These are phyloP conservation scores for Uria aalge DNA, from an alignment of 2,113 vertebrate species.

Conservation along the genomic window DNA sequence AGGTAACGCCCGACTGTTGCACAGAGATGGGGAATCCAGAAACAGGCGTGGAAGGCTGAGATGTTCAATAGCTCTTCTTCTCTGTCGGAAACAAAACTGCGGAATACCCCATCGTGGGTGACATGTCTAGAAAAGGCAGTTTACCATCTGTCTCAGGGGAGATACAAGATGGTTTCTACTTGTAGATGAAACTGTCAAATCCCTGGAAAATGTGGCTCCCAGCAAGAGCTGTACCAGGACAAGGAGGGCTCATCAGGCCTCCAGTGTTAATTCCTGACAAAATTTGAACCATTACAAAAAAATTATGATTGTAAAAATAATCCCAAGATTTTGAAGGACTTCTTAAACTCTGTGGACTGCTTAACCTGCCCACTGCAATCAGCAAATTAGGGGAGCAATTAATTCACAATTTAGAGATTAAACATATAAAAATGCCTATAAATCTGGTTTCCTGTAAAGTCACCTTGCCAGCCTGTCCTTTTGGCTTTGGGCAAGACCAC, in stretches of 20 bases:
- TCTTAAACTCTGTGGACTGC: background rate
- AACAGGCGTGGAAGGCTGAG: no score
- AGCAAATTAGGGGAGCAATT: background rate
- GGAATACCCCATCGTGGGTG: background rate
- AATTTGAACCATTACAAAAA: background rate
- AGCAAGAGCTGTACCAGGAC: background rate
- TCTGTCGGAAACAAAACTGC: background rate
- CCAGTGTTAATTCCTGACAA: background rate
- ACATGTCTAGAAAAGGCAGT: background rate
- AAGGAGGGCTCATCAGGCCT: background rate
- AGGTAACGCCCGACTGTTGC: rapidly evolving
- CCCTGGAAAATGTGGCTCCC: background rate
- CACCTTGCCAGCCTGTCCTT: background rate
- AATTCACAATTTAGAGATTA: background rate
- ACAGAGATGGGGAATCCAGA: background rate
- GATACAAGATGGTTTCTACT: background rate
- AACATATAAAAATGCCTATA: background rate
- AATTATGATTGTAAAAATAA: background rate
- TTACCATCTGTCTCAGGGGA: background rate
- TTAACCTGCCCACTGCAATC: background rate
- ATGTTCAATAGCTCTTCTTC: background rate
- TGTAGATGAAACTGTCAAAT: background rate
- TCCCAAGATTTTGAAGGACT: background rate
- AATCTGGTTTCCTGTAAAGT: background rate
- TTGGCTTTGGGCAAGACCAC: background rate